Base-by-base conservation (phyloP, 2,797 vertebrate genomes). In the Falco novaeseelandiae region DNA sequence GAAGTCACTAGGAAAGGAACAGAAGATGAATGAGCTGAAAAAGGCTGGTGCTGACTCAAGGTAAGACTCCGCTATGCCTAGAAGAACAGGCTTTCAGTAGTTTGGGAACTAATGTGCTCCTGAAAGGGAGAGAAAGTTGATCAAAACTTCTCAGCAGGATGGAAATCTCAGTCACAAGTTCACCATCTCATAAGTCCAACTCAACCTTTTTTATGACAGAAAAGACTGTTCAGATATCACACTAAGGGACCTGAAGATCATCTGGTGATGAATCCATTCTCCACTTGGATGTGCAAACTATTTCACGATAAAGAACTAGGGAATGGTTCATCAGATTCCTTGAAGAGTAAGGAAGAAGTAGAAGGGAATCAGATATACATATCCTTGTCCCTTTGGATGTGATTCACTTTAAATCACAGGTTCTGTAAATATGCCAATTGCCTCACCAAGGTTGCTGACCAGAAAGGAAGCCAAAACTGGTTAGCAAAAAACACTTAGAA, bases 201-300 rank as follows among this genome's bases (percentile, higher is more conserved):
- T 77, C 38, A 67, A 40, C 4, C 2, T 38, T 51, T 15, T 80
- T 77, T 58, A 21, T 78, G 32, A 78, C 34, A 69, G 30, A 73
- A 40, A 10, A 83, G 8, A 40, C 16, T 84, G 12, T 21, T 86
- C 48, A 40, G 61, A 48, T 20, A 4, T 38, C 23, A 55, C 4
- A 22, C 7, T 27, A 30, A 69, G 52, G 29, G 10, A 73, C 14
- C 9, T 32, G 44, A 57, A 87, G 44, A 82, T n/a, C 34, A 78
- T 4, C 22, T 42, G 51, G 10, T 0, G 0, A 54, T 38, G 2
- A 65, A 65, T 81, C 9, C 1, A 0, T 62, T 66, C 32, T 71
- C 34, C 18, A 5, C 14, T n/a, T 77, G 42, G 20, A 36, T n/a
- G 7, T 54, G 11, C 12, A 87, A 51, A 5, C 12, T 63, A 27